phyloP scores from a whole-genome alignment of 2,888 invertebrate species.

The Lypha dubia region DNA sequence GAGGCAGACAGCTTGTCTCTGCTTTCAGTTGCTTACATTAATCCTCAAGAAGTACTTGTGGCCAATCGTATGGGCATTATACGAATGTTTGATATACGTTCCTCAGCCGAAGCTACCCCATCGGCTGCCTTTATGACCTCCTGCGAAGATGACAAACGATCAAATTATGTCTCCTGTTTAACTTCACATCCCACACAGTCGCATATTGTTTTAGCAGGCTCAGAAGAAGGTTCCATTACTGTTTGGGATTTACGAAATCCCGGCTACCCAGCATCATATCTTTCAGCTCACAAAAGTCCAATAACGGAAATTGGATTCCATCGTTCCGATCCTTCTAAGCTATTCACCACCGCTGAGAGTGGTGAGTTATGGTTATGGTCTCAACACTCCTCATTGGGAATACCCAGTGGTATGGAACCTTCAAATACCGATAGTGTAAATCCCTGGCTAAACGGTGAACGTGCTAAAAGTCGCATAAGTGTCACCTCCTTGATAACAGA shows the following conservation, averaged over 20 bases:
- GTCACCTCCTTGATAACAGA: conserved; percentile 88
- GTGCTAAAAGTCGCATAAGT: conserved; percentile 86
- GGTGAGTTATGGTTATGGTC: conserved; percentile 97
- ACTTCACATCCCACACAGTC: conserved; percentile 94
- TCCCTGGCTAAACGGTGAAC: conserved; percentile 88
- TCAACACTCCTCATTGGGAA: conserved; percentile 83
- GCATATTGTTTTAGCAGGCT: conserved; percentile 92
- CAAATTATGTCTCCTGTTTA: conserved; percentile 88
- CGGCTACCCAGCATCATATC: conserved; percentile 90
- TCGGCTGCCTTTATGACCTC: conserved; percentile 88
- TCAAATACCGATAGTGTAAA: conserved; percentile 79
- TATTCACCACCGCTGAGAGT: conserved; percentile 91
- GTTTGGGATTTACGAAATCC: conserved; percentile 95
- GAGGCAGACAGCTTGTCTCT: conserved; percentile 92
- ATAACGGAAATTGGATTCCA: conserved; percentile 95
- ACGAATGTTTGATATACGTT: conserved; percentile 94
- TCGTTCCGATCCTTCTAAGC: conserved; percentile 91
- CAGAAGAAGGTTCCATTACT: conserved; percentile 93
- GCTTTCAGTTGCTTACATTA: conserved; percentile 90
- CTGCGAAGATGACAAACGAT: conserved; percentile 86
- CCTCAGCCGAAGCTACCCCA: conserved; percentile 86
- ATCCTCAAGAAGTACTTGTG: conserved; percentile 87
- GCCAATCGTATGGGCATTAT: conserved; percentile 95
- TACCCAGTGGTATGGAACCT: conserved; percentile 71
- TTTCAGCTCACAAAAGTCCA: conserved; percentile 90